These are phyloP conservation scores for Xyrauchen texanus DNA, from an alignment of 2,113 vertebrate genomes.

Conservation along the genomic window DNA sequence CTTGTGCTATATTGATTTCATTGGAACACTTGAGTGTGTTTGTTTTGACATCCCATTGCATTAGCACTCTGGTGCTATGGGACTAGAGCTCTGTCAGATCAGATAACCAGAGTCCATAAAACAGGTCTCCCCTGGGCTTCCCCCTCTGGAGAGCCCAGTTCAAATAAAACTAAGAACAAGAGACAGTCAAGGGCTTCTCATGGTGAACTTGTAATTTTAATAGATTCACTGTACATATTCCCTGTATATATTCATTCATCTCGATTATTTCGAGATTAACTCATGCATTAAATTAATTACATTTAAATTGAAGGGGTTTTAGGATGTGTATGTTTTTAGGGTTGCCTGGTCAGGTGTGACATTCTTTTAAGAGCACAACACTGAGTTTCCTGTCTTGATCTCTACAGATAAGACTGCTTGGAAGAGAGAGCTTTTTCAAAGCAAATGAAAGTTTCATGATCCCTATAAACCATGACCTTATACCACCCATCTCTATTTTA, in stretches of 20 bases:
- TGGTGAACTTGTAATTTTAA: constrained; percentile 14
- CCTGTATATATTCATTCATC: neutral
- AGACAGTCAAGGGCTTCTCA: constrained; percentile 42
- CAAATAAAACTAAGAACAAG: constrained; percentile 56
- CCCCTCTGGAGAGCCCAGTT: constrained; percentile 52
- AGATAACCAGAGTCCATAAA: constrained; percentile 69
- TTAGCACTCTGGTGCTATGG: constrained; percentile 74
- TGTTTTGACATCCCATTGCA: constrained; percentile 71
- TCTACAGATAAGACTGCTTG: constrained; percentile 68
- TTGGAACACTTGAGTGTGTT: constrained; percentile 60
- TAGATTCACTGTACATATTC: neutral
- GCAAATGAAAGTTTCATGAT: constrained; percentile 69
- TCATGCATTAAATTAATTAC: neutral
- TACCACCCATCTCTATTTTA: constrained; percentile 27
- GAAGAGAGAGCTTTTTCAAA: constrained; percentile 69
- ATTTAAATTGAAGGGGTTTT: neutral
- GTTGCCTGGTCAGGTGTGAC: constrained; percentile 65
- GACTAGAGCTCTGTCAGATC: constrained; percentile 65
- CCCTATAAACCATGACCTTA: constrained; percentile 60
- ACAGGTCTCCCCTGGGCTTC: constrained; percentile 58
- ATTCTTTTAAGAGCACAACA: constrained; percentile 60
- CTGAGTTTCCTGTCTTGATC: constrained; percentile 74
- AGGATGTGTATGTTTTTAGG: constrained; percentile 5
- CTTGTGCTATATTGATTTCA: constrained; percentile 57
- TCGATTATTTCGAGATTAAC: neutral